These are phyloP conservation scores for Oncopeltus fasciatus DNA, from an alignment of 1,140 invertebrate genomes.

Conservation along the genomic window DNA sequence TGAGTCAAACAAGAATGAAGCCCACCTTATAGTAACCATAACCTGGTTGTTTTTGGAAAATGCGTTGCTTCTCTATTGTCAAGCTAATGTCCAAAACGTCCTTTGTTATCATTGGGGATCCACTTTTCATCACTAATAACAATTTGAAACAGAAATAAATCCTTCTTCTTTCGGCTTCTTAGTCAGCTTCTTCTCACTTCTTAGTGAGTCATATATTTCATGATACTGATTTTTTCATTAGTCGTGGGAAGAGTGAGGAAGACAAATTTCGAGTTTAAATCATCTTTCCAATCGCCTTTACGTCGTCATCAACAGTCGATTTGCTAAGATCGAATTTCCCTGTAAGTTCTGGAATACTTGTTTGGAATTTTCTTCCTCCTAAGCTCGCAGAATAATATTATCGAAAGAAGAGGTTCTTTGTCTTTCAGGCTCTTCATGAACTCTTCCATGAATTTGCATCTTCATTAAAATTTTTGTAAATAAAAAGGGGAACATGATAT, in stretches of 20 bases:
- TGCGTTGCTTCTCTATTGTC: background rate
- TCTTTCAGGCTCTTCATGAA: background rate
- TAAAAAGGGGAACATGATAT: too few species aligned
- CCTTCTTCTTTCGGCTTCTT: background rate
- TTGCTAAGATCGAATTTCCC: background rate
- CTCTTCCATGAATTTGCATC: too few species aligned
- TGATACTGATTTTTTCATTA: background rate
- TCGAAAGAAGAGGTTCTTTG: background rate
- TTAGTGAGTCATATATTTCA: background rate
- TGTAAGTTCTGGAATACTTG: background rate
- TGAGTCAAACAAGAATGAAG: background rate
- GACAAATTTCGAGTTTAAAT: background rate
- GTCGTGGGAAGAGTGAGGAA: background rate
- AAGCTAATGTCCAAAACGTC: background rate
- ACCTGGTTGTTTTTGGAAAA: background rate
- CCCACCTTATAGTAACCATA: background rate
- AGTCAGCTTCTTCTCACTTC: background rate
- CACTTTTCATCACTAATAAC: background rate
- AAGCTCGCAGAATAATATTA: background rate
- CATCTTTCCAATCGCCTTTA: background rate
- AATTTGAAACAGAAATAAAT: background rate
- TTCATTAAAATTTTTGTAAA: too few species aligned
- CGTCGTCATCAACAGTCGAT: background rate
- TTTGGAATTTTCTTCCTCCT: background rate
- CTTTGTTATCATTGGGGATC: background rate